Evolutionary conservation across 2,888 invertebrate species (phyloP), one percentile per base, ranked within the genome.

Genomic region (Ariolimax columbianus): DNA sequence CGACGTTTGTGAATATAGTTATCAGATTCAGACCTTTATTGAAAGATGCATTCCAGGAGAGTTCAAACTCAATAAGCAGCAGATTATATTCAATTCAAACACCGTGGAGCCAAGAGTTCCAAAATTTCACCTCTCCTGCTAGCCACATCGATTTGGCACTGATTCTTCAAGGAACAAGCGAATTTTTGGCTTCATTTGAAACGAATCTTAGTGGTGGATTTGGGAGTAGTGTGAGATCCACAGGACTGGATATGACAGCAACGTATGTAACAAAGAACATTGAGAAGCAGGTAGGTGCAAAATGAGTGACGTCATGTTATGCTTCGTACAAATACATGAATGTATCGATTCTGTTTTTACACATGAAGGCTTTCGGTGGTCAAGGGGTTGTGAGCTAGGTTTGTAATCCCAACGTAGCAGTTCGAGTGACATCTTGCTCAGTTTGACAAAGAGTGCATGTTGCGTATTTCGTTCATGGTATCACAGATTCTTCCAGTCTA

Each of bases 71-170:
- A 23, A 33, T 75, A 3, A 73, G 19, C 73, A 59, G 30, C 75
- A 75, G 23, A 30, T 23, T 70, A 47, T 33, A 47, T 36, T 36
- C 72, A 19, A 14, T 30, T 4, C 47, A 33, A 43, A 55, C 70
- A 9, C 38, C 72, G 4, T 81, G 81, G 81, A 81, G 70, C 11
- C 36, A 26, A n/a, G 81, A 81, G 30, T 72, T 81, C 40, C 23
- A 0, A 23, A 47, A 43, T 47, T 7, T 38, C 17, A n/a, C 40
- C 11, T 2, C 63, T 3, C 19, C 30, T 17, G 30, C 26, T 0
- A 30, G 43, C 0, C 30, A 17, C 11, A 2, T 14, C 23, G 30
- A 66, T 9, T 47, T 79, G 68, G 43, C 43, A 30, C 1, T 79
- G n/a, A 33, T 79, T 7, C 0, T 68, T 7, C 43, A 30, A n/a